Evolutionary conservation across 2,888 invertebrate genomes (phyloP).

Genomic region (Plebejus argus): DNA sequence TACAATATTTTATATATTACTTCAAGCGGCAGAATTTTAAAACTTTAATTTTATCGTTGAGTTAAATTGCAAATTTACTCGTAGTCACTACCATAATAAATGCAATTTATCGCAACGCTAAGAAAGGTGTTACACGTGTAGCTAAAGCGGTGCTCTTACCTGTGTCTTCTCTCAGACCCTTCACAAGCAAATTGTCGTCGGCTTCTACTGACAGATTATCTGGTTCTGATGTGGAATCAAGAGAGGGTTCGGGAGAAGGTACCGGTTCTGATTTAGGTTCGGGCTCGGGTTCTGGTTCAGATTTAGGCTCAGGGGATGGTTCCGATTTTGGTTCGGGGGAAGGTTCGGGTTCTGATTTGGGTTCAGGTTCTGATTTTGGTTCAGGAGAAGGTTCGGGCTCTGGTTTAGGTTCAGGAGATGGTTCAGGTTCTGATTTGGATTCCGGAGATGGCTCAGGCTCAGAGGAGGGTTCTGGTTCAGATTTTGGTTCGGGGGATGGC

Average conservation of each 20-base stretch:
- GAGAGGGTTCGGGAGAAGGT: constrained; percentile 58
- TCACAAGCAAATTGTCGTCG: constrained; percentile 74
- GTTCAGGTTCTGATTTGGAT: constrained; percentile 55
- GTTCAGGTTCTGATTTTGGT: constrained; percentile 59
- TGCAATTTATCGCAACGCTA: neutral
- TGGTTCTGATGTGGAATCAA: constrained; percentile 54
- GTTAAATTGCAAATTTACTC: neutral
- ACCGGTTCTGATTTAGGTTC: constrained; percentile 65
- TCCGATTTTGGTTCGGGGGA: constrained; percentile 62
- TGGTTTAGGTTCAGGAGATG: constrained; percentile 56
- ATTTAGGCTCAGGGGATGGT: constrained; percentile 59
- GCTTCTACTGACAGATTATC: constrained; percentile 53
- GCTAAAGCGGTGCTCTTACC: constrained; percentile 65
- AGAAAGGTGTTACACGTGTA: constrained; percentile 22
- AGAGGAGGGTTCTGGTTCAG: constrained; percentile 66
- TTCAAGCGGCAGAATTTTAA: neutral
- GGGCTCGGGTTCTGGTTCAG: constrained; percentile 54
- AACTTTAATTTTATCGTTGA: neutral
- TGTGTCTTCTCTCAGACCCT: constrained; percentile 74
- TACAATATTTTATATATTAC: neutral
- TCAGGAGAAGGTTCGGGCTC: constrained; percentile 60
- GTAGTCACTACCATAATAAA: neutral
- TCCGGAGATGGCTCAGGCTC: constrained; percentile 63
- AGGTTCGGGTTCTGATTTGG: constrained; percentile 63
- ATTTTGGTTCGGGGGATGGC: constrained; percentile 42